Evolutionary conservation across 1,140 invertebrate species (phyloP).

Genomic region (Cydia splendana): DNA sequence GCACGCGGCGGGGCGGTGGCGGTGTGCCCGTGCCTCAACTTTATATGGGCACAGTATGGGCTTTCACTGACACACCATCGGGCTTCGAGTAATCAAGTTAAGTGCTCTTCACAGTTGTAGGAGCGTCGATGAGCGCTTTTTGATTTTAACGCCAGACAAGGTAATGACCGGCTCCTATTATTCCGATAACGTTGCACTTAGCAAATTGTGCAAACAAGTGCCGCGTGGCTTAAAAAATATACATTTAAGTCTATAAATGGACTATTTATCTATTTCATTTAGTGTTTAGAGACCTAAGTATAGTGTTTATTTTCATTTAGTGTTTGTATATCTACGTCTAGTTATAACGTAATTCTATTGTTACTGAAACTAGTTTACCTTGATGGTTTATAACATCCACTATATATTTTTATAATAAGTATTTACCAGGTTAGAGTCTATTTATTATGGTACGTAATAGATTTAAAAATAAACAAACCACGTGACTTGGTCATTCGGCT

Average conservation of each 20-base stretch:
- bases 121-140: constrained; percentile 69
- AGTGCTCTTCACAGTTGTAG: constrained; percentile 66
- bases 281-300: neutral
- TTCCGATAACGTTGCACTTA: constrained; percentile 55
- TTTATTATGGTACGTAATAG: no score
- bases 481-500: no score
- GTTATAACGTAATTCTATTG: no score
- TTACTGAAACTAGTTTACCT: no score
- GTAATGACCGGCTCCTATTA: constrained; percentile 50
- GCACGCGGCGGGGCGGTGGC: constrained; percentile 40
- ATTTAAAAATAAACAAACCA: no score
- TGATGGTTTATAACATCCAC: no score
- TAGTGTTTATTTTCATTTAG: neutral
- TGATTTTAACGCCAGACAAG: constrained; percentile 67
- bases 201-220: constrained; percentile 39
- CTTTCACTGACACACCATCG: constrained; percentile 39
- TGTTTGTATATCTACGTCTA: neutral
- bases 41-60: constrained; percentile 25
- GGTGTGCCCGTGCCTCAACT: constrained; percentile 35
- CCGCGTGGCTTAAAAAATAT: neutral
- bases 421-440: no score
- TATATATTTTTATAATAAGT: no score
- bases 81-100: constrained; percentile 75
- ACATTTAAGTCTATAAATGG: neutral
- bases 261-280: neutral